These are phyloP conservation scores for Calvadosia cruxmelitensis DNA, from an alignment of 30 jellyfish, hydroid and myxozoan genomes.

Conservation along the genomic window DNA sequence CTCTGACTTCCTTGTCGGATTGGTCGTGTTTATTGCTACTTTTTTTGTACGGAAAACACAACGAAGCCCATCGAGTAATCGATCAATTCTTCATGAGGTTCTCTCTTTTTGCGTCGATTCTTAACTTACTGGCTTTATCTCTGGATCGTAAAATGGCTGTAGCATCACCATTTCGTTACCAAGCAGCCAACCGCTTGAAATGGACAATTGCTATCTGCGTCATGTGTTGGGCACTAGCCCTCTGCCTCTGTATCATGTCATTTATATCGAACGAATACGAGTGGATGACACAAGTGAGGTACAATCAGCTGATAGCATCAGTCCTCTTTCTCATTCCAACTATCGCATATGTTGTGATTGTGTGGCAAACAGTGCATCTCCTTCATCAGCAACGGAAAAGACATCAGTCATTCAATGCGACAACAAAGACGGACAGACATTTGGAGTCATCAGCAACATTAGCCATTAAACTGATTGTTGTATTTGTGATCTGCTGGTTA, in stretches of 20 bases:
- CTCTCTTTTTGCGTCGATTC: conserved; percentile 9
- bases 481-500: conserved; percentile 42
- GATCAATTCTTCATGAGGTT: not conserved
- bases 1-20: conserved; percentile 49
- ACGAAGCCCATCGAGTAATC: not conserved
- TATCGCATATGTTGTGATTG: too few species aligned
- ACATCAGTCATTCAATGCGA: not conserved
- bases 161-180: conserved; percentile 15
- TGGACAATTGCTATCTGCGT: conserved; percentile 4
- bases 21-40: too few species aligned
- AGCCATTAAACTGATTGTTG: conserved; percentile 25
- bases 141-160: conserved; percentile 27
- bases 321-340: too few species aligned
- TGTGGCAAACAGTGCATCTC: too few species aligned
- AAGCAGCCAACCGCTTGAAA: not conserved
- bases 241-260: not conserved
- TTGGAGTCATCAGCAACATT: too few species aligned
- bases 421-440: conserved; percentile 1
- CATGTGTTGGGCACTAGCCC: conserved; percentile 18
- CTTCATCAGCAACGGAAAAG: too few species aligned
- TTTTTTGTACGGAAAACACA: too few species aligned
- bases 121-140: conserved; percentile 30
- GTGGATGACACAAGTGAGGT: too few species aligned
- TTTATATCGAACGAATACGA: conserved; percentile 1
- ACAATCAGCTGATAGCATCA: too few species aligned